Evolutionary conservation across 2,888 invertebrate genomes (phyloP).

Genomic region (Odontocerum albicorne): DNA sequence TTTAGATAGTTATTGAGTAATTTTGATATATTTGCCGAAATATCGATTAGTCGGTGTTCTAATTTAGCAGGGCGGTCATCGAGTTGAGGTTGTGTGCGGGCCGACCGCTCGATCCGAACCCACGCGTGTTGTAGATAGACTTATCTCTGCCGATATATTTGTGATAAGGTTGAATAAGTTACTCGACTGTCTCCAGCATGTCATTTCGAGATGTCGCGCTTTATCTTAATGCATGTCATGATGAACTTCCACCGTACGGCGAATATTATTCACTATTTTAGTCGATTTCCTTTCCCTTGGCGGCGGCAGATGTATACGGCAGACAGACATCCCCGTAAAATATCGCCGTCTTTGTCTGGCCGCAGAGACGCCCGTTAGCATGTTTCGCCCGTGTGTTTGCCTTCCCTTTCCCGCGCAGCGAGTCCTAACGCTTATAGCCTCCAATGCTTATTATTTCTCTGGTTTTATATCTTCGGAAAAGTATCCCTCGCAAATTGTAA

Average conservation of each 20-base stretch:
- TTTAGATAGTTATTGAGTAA: no score
- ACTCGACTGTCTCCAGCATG: no score
- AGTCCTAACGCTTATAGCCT: constrained; percentile 18
- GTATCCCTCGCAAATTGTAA: constrained; percentile 3
- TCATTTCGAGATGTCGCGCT: no score
- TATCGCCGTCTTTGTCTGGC: constrained; percentile 23
- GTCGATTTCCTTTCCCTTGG: constrained; percentile 21
- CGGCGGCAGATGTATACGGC: constrained; percentile 25
- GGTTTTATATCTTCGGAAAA: constrained; percentile 3
- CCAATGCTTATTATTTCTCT: constrained; percentile 5
- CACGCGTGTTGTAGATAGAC: constrained; percentile 26
- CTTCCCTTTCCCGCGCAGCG: constrained; percentile 19
- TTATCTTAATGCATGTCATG: no score
- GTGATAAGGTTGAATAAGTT: not conserved
- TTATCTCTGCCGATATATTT: constrained; percentile 26
- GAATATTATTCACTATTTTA: constrained; percentile 3
- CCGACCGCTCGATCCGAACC: constrained; percentile 4
- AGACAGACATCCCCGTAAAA: constrained; percentile 8
- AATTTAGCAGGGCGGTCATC: not conserved
- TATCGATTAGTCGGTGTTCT: constrained; percentile 3
- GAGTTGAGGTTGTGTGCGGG: constrained; percentile 25
- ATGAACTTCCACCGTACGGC: not conserved
- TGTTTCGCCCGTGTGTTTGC: constrained; percentile 8
- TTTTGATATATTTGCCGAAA: no score
- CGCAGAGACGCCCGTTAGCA: no score